Evolutionary conservation across 2,888 invertebrate genomes (phyloP), one percentile per base, ranked within the genome.

Genomic region (Leptinotarsa haldemani): DNA sequence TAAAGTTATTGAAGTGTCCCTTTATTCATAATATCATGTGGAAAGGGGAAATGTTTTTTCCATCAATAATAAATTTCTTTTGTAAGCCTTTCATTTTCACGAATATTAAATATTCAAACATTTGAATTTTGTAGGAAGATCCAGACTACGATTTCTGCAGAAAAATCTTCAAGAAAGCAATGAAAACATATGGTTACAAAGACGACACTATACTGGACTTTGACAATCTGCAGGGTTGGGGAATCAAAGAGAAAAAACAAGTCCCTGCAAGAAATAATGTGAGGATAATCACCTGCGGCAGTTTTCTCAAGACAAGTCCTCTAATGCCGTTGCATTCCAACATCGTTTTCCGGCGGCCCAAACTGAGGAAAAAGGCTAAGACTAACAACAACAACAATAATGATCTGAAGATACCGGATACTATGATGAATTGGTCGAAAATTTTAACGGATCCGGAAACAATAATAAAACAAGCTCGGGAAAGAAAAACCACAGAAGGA

Each of bases 131-230:
- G 83, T 91, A 92, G 70, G 92, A 94, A 76, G 89, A 91, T 81
- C 96, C 96, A 0, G 92, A 95, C 84, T 96, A 96, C 85, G 90
- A 91, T 22, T 91, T 91, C 77, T 93, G 93, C 82, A 91, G 92
- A 80, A 90, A 89, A 77, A 86, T 95, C 50, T 93, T 96, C 80
- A 89, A 88, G 79, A 90, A 90, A 74, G 94, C 93, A 79, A 88
- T 94, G 53, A 86, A 89, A 61, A 90, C 90, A 73, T 90, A 90
- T 78, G 91, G 90, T 61, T 88, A 85, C 74, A 85, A 85, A 69
- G 80, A 86, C 66, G 84, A 85, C 74, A 73, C 78, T 16, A 75
- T 74, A 46, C 82, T 87, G 40, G 90, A 90, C 82, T 90, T 91
- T 81, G 84, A 87, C 61, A 85, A 86, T 78, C 56, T 80, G 84